Evolutionary conservation across 2,113 vertebrate species (phyloP).

Genomic region (Tringa solitaria): DNA sequence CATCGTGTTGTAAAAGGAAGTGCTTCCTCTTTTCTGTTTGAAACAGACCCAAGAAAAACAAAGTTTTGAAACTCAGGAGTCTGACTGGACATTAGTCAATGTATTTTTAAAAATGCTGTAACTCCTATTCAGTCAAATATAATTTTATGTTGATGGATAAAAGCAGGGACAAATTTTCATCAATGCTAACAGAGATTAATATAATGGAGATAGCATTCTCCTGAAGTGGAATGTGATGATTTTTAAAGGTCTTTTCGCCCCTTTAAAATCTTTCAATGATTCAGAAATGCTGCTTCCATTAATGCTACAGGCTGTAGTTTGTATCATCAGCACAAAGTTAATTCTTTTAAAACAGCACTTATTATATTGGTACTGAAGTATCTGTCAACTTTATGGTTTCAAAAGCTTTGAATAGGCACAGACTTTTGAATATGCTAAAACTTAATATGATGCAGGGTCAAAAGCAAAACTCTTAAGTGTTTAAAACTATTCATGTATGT

Average conservation of each 20-base stretch:
- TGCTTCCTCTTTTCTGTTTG: slow-evolving; percentile 26
- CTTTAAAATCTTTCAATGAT: not conserved
- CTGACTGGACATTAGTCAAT: not conserved
- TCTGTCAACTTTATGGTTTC: not conserved
- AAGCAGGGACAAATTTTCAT: not conserved
- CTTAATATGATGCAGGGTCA: not conserved
- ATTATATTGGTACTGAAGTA: not conserved
- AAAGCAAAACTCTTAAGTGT: not conserved
- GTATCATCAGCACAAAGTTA: not conserved
- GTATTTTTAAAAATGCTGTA: not conserved
- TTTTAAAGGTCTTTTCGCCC: not conserved
- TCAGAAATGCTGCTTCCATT: not conserved
- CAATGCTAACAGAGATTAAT: not conserved
- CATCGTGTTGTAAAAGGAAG: slow-evolving; percentile 18
- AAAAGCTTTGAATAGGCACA: not conserved
- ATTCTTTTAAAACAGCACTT: not conserved
- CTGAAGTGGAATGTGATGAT: not conserved
- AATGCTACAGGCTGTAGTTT: not conserved
- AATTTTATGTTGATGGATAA: not conserved
- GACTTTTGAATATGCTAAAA: not conserved
- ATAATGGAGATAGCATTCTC: not conserved
- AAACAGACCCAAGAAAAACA: slow-evolving; percentile 1
- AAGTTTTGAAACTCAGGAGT: not conserved
- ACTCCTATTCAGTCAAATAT: not conserved
- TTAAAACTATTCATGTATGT: not conserved